A percentile compares a stretch with the other conserved stretches of the same genome.
Conservation (phyloP, 2,888 invertebrate genomes). For the Diaphora mendica region DNA sequence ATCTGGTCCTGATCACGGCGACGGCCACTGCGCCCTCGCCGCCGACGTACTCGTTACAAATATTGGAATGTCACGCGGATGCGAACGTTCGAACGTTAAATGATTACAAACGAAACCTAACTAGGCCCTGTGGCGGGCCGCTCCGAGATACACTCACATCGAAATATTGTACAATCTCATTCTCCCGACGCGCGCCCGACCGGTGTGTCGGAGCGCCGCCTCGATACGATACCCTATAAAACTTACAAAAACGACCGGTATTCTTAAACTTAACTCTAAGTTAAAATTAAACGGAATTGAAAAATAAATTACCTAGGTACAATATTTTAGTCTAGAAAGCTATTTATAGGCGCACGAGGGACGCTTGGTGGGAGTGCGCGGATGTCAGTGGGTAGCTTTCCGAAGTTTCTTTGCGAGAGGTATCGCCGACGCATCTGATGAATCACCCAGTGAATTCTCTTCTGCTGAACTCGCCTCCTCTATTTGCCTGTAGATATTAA, state of each 20-base stretch:
- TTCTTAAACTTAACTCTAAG: slow-evolving; percentile 84
- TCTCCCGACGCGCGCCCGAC: slow-evolving; percentile 66
- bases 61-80: slow-evolving; percentile 86
- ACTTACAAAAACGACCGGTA: slow-evolving; percentile 87
- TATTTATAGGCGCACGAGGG: slow-evolving; percentile 83
- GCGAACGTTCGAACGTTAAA: slow-evolving; percentile 78
- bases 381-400: slow-evolving; percentile 83
- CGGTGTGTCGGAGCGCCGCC: slow-evolving; percentile 72
- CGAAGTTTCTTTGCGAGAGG: slow-evolving; percentile 81
- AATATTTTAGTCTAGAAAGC: slow-evolving; percentile 85
- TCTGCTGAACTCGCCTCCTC: slow-evolving; percentile 85
- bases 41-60: slow-evolving; percentile 72
- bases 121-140: slow-evolving; percentile 72
- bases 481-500: slow-evolving; percentile 69
- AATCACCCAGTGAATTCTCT: slow-evolving; percentile 84
- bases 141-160: slow-evolving; percentile 73
- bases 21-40: slow-evolving; percentile 63
- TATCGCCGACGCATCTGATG: slow-evolving; percentile 69
- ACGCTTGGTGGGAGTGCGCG: slow-evolving; percentile 73
- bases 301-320: slow-evolving; percentile 88
- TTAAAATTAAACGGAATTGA: slow-evolving; percentile 87
- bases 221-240: slow-evolving; percentile 84
- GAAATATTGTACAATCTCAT: slow-evolving; percentile 79
- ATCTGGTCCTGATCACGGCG: slow-evolving; percentile 70
- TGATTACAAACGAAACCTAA: slow-evolving; percentile 79